Evolutionary conservation across 2,113 vertebrate genomes (phyloP).

Genomic region (Mobula birostris): DNA sequence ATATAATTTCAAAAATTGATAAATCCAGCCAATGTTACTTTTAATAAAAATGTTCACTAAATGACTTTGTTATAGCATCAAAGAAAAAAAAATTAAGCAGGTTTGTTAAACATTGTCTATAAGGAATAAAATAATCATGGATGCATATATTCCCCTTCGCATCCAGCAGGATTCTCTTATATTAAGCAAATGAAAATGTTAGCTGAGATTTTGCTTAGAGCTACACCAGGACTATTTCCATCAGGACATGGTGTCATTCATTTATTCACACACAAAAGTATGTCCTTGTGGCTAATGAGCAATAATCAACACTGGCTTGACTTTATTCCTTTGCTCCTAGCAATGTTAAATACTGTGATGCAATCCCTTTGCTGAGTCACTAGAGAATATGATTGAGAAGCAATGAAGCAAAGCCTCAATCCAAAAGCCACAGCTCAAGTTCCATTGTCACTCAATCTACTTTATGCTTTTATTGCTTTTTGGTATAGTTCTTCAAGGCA

Average conservation of each 20-base stretch:
- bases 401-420: slow-evolving; percentile 54
- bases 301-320: slow-evolving; percentile 79
- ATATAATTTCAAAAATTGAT: background rate
- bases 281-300: slow-evolving; percentile 80
- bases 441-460: slow-evolving; percentile 40
- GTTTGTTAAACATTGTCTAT: slow-evolving; percentile 23
- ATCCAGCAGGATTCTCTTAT: slow-evolving; percentile 69
- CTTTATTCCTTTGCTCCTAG: slow-evolving; percentile 67
- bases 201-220: slow-evolving; percentile 74
- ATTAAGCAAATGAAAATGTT: slow-evolving; percentile 76
- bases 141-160: slow-evolving; percentile 60
- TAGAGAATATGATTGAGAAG: slow-evolving; percentile 57
- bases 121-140: slow-evolving; percentile 69
- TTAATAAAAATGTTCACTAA: background rate
- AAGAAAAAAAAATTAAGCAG: slow-evolving; percentile 19
- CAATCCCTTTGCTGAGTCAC: slow-evolving; percentile 57
- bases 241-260: slow-evolving; percentile 65
- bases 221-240: slow-evolving; percentile 68
- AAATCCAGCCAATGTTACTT: background rate
- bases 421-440: slow-evolving; percentile 12
- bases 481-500: slow-evolving; percentile 16
- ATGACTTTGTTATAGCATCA: background rate
- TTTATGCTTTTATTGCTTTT: slow-evolving; percentile 45
- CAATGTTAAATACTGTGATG: slow-evolving; percentile 66
- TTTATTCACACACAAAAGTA: slow-evolving; percentile 72